Conservation (phyloP, 2,888 invertebrate genomes). For the Gisinianus flammeolus region DNA sequence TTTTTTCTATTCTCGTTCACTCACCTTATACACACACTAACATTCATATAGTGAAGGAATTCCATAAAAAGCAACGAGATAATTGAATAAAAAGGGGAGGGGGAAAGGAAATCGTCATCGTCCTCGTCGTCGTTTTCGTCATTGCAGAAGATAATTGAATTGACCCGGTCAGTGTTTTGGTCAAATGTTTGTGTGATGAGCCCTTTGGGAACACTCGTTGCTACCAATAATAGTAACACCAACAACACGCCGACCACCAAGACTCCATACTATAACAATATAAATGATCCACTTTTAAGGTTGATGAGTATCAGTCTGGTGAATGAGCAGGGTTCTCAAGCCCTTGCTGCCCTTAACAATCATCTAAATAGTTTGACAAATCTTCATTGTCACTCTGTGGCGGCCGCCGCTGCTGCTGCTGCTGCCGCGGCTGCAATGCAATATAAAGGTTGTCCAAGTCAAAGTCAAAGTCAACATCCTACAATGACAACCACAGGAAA, state of each 20-base stretch:
- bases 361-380: conserved; percentile 15
- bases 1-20: no score
- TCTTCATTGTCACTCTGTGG: conserved; percentile 31
- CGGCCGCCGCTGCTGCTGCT: conserved; percentile 19
- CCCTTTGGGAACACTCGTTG: conserved; percentile 52
- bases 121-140: neutral
- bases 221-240: conserved; percentile 19
- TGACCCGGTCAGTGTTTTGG: neutral
- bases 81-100: neutral
- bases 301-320: conserved; percentile 57
- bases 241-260: neutral
- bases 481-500: conserved; percentile 14
- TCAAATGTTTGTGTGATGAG: conserved; percentile 46
- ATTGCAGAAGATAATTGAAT: conserved; percentile 10
- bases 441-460: conserved; percentile 30
- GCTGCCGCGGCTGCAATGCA: conserved; percentile 37
- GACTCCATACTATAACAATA: neutral
- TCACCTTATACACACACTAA: neutral
- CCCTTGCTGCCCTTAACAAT: conserved; percentile 11
- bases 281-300: conserved; percentile 54
- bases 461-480: conserved; percentile 6
- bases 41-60: neutral
- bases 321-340: conserved; percentile 49
- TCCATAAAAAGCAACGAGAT: neutral
- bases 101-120: neutral